Evolutionary conservation across 2,113 vertebrate species (phyloP).

Genomic region (Phaetusa simplex): DNA sequence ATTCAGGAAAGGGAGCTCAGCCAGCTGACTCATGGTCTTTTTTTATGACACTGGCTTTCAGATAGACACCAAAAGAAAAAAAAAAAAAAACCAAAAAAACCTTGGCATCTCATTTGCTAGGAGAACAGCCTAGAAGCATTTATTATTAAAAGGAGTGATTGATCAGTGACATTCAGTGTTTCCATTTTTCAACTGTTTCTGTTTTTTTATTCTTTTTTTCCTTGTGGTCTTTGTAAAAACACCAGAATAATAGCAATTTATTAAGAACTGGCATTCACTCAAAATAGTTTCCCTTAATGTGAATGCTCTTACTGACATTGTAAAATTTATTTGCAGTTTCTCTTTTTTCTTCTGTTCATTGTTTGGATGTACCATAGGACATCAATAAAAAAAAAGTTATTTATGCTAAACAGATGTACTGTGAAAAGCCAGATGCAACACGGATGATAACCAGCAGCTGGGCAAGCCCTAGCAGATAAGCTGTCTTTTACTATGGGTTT

Average conservation of each 20-base stretch:
- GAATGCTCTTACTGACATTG: conserved; percentile 47
- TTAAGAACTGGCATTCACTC: conserved; percentile 55
- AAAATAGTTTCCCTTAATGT: conserved; percentile 51
- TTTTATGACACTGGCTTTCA: conserved; percentile 42
- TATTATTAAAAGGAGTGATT: conserved; percentile 23
- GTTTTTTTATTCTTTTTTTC: not conserved
- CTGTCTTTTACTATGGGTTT: not conserved
- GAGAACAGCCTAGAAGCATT: conserved; percentile 48
- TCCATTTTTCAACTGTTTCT: conserved; percentile 14
- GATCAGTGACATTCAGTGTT: conserved; percentile 14
- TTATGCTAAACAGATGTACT: conserved; percentile 41
- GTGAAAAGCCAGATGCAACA: not conserved
- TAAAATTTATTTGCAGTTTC: conserved; percentile 55
- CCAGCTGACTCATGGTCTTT: conserved; percentile 5
- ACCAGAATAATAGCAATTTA: conserved; percentile 62
- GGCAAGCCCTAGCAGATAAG: conserved; percentile 1
- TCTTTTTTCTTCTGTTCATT: conserved; percentile 53
- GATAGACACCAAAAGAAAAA: conserved; percentile 5
- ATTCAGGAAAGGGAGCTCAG: not conserved
- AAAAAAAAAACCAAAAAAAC: not conserved
- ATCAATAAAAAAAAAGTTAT: conserved; percentile 9
- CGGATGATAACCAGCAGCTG: not conserved
- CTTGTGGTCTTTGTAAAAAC: conserved; percentile 48
- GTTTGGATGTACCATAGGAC: conserved; percentile 40
- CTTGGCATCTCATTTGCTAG: not conserved